A percentile compares a stretch with the other conserved stretches of the same genome.
These are phyloP conservation scores for Protobothrops mucrosquamatus DNA, from an alignment of 2,113 vertebrate species.

Conservation along the genomic window DNA sequence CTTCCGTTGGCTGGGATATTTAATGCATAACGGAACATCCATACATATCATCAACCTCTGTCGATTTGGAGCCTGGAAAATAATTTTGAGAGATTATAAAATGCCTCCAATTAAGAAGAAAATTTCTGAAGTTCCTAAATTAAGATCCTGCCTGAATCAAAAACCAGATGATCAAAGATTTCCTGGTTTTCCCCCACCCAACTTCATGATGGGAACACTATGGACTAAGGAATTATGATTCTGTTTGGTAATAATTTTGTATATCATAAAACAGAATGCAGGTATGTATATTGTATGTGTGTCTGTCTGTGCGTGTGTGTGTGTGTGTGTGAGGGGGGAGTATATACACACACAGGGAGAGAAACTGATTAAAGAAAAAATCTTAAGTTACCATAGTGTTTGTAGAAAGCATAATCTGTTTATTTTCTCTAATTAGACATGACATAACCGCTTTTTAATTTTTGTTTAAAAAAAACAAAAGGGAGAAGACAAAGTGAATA, in stretches of 20 bases:
- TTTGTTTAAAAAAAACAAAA: not conserved
- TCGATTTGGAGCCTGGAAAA: not conserved
- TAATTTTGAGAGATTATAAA: not conserved
- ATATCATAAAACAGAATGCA: not conserved
- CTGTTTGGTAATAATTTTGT: not conserved
- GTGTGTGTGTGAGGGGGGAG: not conserved
- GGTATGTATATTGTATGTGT: not conserved
- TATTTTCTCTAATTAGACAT: conserved; percentile 2
- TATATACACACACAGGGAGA: not conserved
- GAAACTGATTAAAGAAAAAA: not conserved
- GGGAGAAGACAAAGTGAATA: not conserved
- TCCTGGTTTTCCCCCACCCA: not conserved
- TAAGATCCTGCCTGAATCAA: not conserved
- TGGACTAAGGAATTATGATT: not conserved
- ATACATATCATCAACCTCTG: not conserved
- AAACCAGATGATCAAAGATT: not conserved
- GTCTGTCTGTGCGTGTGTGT: too few relatives aligned
- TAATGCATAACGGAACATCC: not conserved
- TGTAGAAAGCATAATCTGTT: conserved; percentile 3
- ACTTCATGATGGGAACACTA: not conserved
- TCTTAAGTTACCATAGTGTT: not conserved
- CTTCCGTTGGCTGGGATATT: not conserved
- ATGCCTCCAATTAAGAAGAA: not conserved
- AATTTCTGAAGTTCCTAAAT: not conserved
- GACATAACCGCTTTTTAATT: not conserved